phyloP scores from a whole-genome alignment of 1,140 invertebrate species.

The Arctopsyche grandis region DNA sequence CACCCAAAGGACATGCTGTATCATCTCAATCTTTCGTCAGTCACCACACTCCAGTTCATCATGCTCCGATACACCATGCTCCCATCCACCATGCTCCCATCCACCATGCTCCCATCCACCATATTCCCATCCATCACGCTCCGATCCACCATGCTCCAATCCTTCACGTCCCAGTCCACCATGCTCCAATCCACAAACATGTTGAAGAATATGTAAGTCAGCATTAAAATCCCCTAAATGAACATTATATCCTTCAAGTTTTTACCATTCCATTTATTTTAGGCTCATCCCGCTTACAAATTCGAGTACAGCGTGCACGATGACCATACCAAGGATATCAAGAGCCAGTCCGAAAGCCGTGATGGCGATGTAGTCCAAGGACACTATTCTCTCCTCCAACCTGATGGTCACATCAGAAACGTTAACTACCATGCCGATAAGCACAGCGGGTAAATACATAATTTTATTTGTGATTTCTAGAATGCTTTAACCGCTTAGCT shows the following conservation, averaged over 20 bases:
- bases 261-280: constrained; percentile 45
- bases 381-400: constrained; percentile 69
- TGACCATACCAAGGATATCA: constrained; percentile 66
- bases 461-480: background rate
- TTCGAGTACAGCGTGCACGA: constrained; percentile 68
- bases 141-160: constrained; percentile 20
- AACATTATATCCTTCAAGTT: background rate
- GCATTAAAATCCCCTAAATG: background rate
- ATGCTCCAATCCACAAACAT: constrained; percentile 31
- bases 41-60: constrained; percentile 27
- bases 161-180: constrained; percentile 25
- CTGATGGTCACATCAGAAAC: constrained; percentile 68
- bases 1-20: constrained; percentile 34
- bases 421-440: constrained; percentile 70
- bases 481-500: too few species aligned
- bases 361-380: constrained; percentile 70
- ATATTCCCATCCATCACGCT: constrained; percentile 39
- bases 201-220: constrained; percentile 62
- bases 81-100: constrained; percentile 21
- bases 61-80: constrained; percentile 32
- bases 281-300: constrained; percentile 66
- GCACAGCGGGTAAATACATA: constrained; percentile 60
- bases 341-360: constrained; percentile 64
- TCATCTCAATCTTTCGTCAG: constrained; percentile 32
- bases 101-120: constrained; percentile 25